Evolutionary conservation across 2,888 invertebrate species (phyloP), one percentile per base, ranked within the genome.

Genomic region (Nasonia oneida): DNA sequence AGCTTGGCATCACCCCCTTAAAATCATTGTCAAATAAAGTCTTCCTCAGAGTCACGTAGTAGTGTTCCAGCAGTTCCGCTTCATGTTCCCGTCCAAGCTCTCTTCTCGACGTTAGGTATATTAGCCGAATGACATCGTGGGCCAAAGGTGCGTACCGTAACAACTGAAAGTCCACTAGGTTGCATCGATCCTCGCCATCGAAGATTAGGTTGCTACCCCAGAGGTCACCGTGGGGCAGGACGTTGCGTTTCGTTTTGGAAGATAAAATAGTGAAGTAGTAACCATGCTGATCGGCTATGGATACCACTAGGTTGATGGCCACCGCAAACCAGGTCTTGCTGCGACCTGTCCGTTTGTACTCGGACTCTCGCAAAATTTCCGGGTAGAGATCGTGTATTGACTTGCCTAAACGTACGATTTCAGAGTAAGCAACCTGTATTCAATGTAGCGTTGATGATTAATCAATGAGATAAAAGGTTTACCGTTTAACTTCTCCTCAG

Each of bases 1-100:
- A 92, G 0, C 89, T n/a, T 0, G 92, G 92, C 95, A 42, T 95
- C 75, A 94, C 42, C 6, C 87, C 83, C 0, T 86, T 15, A 8
- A 73, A 67, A 96, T 93, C 77, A 97, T 96, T 83, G 91, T 88
- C 93, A 0, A 1, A 14, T 14, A 90, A 53, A 18, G 81, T 77
- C n/a, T 87, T 50, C 2, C 64, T 74, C 14, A 90, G 73, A n/a
- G 61, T 53, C n/a, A 2, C 12, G 18, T 81, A 76, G 47, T 87
- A 87, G 42, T 74, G 50, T 1, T 74, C 39, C 0, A 87, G 14
- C 1, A 87, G 37, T 37, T 74, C 3, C n/a, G 1, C 0, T 15
- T 85, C 85, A 42, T 75, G 37, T 6, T 57, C 57, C 0, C n/a
- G 23, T n/a, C 87, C 4, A 18, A 83, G 78, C 14, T 78, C 67